These are phyloP conservation scores for Megaceryle maxima DNA, from an alignment of 2,113 vertebrate species.

Conservation along the genomic window DNA sequence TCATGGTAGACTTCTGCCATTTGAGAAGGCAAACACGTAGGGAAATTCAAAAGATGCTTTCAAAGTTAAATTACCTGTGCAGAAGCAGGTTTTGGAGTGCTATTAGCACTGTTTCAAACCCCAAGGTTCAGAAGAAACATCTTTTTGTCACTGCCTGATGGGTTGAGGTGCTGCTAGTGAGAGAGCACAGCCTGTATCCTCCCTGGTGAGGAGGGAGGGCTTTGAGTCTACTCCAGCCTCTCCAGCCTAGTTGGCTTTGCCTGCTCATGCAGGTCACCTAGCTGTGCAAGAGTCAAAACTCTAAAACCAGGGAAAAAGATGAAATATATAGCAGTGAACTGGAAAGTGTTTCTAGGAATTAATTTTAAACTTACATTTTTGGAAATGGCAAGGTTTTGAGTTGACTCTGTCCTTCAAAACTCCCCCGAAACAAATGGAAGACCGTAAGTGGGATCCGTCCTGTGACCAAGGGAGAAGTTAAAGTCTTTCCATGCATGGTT, in stretches of 20 bases:
- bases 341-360: neutral
- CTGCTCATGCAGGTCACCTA: neutral
- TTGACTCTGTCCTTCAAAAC: neutral
- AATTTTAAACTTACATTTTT: neutral
- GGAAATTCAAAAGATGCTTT: neutral
- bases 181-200: fast-evolving
- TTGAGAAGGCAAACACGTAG: neutral
- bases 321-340: neutral
- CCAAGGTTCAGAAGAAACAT: neutral
- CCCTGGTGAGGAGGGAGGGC: neutral
- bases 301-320: neutral
- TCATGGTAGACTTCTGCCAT: neutral
- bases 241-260: neutral
- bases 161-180: neutral
- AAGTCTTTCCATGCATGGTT: neutral
- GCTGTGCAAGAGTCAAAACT: neutral
- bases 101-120: neutral
- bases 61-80: neutral
- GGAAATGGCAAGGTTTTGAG: neutral
- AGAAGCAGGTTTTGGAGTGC: neutral
- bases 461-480: neutral
- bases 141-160: neutral
- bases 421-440: neutral
- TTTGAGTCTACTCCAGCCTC: fast-evolving
- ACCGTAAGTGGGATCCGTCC: neutral